A percentile compares a stretch with the other conserved stretches of the same genome.
Conservation (phyloP, 2,888 invertebrate genomes). For the Chirona hameri region DNA sequence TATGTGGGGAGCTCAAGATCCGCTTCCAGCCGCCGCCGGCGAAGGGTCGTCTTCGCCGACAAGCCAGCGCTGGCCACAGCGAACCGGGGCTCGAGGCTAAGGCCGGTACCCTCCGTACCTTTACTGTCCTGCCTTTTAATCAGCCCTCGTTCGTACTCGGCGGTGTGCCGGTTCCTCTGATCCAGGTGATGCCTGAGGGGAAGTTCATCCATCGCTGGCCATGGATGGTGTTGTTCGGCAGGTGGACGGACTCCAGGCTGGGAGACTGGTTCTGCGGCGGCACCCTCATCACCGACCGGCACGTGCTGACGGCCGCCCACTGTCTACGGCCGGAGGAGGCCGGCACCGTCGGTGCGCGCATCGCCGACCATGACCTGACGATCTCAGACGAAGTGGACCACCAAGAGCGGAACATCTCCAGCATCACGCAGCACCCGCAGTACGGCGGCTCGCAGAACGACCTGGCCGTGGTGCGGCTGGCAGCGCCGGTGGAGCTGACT, state of each 20-base stretch:
- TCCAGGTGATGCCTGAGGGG: background rate
- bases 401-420: background rate
- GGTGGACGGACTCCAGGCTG: too few species aligned
- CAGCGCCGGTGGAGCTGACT: too few species aligned
- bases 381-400: background rate
- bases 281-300: too few species aligned
- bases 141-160: background rate
- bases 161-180: background rate
- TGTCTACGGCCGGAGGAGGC: too few species aligned
- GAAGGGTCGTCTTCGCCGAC: background rate
- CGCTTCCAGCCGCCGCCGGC: too few species aligned
- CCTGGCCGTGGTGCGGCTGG: too few species aligned
- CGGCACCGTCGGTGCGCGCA: too few species aligned
- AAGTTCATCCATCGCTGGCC: background rate
- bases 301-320: too few species aligned
- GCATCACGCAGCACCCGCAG: background rate
- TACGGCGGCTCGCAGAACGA: too few species aligned
- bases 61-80: too few species aligned
- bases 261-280: too few species aligned
- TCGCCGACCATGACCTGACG: background rate
- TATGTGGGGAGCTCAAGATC: background rate
- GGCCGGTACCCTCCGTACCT: background rate
- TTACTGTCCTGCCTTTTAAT: background rate
- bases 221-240: background rate
- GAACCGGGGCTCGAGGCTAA: background rate